phyloP scores from a whole-genome alignment of 2,797 vertebrate genomes.

The Cirrhinus mrigala region DNA sequence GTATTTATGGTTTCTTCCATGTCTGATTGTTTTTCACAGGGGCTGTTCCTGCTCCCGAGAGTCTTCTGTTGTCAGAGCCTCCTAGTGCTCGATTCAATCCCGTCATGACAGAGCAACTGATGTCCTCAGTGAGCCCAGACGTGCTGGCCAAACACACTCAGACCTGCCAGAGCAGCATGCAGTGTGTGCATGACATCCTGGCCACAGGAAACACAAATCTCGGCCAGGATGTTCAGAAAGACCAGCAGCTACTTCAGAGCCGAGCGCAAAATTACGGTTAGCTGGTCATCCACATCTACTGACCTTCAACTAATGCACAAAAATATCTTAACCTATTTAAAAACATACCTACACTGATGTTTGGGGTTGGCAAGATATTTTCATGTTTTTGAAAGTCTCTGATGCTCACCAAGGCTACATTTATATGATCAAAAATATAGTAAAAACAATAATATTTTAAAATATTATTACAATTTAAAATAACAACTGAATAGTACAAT shows the following conservation, averaged over 20 bases:
- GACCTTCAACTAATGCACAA: neutral
- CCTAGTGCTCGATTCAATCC: constrained; percentile 61
- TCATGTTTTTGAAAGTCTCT: neutral
- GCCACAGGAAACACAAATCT: constrained; percentile 68
- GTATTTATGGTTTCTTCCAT: constrained; percentile 22
- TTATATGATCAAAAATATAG: neutral
- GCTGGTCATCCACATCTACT: neutral
- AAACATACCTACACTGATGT: neutral
- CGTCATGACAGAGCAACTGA: constrained; percentile 63
- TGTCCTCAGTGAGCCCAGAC: constrained; percentile 67
- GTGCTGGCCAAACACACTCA: constrained; percentile 63
- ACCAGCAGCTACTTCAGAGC: constrained; percentile 66
- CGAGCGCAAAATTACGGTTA: constrained; percentile 74
- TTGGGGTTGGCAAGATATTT: neutral
- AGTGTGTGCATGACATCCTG: constrained; percentile 79
- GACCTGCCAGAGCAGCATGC: constrained; percentile 70
- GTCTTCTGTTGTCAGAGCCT: constrained; percentile 74
- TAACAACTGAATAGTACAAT: neutral
- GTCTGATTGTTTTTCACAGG: constrained; percentile 66
- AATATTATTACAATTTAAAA: neutral
- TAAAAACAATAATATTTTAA: neutral
- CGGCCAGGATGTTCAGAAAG: constrained; percentile 72
- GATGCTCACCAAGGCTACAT: neutral
- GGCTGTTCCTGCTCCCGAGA: constrained; percentile 83
- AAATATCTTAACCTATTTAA: neutral